phyloP scores from a whole-genome alignment of 2,888 invertebrate species.

The Ferrisia virgata region DNA sequence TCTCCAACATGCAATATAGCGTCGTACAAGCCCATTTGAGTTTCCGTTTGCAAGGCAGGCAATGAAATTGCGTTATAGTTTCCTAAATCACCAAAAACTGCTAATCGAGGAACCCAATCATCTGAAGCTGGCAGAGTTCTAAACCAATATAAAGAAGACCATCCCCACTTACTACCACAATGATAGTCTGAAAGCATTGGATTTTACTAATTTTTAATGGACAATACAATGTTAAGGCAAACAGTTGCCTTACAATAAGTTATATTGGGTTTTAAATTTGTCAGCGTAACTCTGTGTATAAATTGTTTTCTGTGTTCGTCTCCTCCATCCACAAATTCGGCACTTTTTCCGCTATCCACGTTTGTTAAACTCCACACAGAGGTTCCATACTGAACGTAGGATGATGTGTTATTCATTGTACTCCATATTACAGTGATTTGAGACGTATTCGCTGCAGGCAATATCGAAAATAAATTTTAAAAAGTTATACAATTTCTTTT shows the following conservation, averaged over 20 bases:
- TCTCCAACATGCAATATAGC: conserved; percentile 89
- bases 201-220: neutral
- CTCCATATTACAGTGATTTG: conserved; percentile 81
- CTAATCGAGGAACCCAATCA: conserved; percentile 75
- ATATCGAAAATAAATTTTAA: neutral
- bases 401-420: conserved; percentile 64
- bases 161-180: conserved; percentile 73
- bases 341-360: conserved; percentile 59
- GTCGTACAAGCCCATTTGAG: conserved; percentile 76
- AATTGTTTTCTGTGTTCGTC: conserved; percentile 63
- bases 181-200: conserved; percentile 65
- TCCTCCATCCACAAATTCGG: conserved; percentile 74
- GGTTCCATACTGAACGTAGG: conserved; percentile 73
- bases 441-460: conserved; percentile 60
- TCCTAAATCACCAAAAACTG: conserved; percentile 92
- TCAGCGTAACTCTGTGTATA: conserved; percentile 71
- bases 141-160: conserved; percentile 79
- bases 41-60: conserved; percentile 77
- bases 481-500: neutral
- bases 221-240: neutral
- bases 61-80: conserved; percentile 86
- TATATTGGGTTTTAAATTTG: conserved; percentile 61
- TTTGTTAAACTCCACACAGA: conserved; percentile 53
- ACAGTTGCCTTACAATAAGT: conserved; percentile 60
- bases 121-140: conserved; percentile 64